phyloP scores from a whole-genome alignment of 1,140 invertebrate species.

The Heterodera schachtii region DNA sequence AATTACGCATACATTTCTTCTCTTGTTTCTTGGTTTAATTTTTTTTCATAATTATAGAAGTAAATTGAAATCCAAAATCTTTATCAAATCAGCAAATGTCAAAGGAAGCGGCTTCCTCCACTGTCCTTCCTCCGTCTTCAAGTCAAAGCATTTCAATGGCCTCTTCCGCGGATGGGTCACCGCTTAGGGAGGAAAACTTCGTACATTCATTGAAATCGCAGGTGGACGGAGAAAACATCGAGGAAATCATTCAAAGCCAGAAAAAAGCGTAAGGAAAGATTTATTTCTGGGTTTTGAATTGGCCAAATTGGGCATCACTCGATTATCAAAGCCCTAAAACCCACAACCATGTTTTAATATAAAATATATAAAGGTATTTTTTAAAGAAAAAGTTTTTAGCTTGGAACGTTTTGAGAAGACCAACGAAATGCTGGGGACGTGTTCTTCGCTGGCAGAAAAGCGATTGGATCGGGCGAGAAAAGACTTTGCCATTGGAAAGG shows the following conservation, averaged over 20 bases:
- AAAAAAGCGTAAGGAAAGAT: conserved; percentile 50
- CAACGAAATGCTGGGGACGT: conserved; percentile 50
- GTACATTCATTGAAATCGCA: conserved; percentile 46
- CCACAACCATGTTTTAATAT: no score
- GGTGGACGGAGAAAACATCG: conserved; percentile 51
- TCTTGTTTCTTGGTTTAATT: no score
- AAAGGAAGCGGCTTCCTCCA: no score
- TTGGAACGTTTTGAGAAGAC: conserved; percentile 51
- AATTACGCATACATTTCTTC: no score
- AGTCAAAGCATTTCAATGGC: background rate
- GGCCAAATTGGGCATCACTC: no score
- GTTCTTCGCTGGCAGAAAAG: conserved; percentile 36
- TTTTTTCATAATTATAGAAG: no score
- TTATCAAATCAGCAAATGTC: no score
- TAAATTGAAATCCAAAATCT: no score
- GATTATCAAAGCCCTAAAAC: no score
- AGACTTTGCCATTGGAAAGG: conserved; percentile 34
- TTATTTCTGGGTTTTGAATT: background rate
- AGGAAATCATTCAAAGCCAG: conserved; percentile 45
- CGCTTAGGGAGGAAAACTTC: conserved; percentile 46
- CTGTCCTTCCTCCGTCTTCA: background rate
- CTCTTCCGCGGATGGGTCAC: background rate
- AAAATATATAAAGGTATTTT: no score
- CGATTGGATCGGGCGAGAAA: conserved; percentile 46
- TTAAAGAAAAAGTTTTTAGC: conserved; percentile 30